Conservation (phyloP, 2,113 vertebrate genomes). For the Regulus satrapa region DNA sequence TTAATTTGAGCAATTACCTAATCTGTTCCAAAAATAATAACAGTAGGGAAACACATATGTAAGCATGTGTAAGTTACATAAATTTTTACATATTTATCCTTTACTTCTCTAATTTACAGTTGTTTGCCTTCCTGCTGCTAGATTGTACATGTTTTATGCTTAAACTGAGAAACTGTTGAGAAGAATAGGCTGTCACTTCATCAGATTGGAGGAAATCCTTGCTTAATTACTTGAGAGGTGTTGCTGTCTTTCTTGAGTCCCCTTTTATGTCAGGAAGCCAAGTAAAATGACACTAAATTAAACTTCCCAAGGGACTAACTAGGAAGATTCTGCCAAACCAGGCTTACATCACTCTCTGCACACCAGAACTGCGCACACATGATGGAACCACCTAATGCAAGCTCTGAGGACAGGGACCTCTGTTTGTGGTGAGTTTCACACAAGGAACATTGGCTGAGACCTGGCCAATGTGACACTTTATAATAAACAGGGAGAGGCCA, state of each 20-base stretch:
- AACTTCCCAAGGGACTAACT: not conserved
- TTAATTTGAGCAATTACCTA: not conserved
- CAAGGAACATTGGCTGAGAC: not conserved
- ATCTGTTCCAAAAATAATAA: not conserved
- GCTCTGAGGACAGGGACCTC: not conserved
- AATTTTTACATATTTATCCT: not conserved
- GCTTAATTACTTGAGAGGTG: not conserved
- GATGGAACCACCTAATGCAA: not conserved
- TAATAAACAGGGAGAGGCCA: not conserved
- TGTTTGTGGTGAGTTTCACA: not conserved
- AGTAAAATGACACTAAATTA: not conserved
- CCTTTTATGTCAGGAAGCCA: not conserved
- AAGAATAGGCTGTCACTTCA: not conserved
- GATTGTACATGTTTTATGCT: not conserved
- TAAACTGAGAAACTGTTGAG: not conserved
- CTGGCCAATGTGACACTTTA: not conserved
- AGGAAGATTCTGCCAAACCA: not conserved
- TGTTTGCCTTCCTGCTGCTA: not conserved
- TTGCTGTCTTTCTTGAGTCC: not conserved
- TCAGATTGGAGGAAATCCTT: not conserved
- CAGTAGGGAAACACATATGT: not conserved
- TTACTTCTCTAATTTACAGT: not conserved
- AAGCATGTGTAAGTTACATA: not conserved
- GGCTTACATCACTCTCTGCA: not conserved
- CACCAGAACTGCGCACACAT: not conserved